phyloP scores from a whole-genome alignment of 2,797 vertebrate genomes.

The Poliocrania exsul region DNA sequence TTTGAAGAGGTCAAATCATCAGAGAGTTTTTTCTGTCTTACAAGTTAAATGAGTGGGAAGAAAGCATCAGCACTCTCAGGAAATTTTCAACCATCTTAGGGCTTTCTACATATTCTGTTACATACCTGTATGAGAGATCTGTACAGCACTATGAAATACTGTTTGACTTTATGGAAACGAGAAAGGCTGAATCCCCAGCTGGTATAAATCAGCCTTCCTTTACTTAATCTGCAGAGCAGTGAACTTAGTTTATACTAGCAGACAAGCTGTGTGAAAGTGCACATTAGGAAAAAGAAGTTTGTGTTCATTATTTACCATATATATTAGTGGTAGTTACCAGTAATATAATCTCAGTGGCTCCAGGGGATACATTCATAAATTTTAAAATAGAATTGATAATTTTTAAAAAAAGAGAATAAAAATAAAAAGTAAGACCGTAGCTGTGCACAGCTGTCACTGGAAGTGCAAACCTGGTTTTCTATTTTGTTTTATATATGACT shows the following conservation, averaged over 20 bases:
- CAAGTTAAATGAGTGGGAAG: neutral
- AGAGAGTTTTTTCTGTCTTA: neutral
- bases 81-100: neutral
- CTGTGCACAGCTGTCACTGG: neutral
- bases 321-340: neutral
- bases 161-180: neutral
- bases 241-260: neutral
- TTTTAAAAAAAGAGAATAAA: neutral
- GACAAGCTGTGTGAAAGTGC: neutral
- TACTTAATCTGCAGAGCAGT: neutral
- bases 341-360: neutral
- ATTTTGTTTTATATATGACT: neutral
- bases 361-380: neutral
- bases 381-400: neutral
- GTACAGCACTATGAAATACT: neutral
- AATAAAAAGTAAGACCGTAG: neutral
- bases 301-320: neutral
- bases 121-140: neutral
- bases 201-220: neutral
- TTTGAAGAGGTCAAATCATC: neutral
- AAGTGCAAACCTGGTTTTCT: neutral
- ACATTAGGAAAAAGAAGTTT: neutral
- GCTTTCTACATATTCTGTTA: slow-evolving; percentile 3
- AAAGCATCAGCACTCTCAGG: neutral
- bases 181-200: neutral